These are phyloP conservation scores for Rambutsinella grinnellia DNA, from an alignment of 2,888 invertebrate species.

Conservation along the genomic window DNA sequence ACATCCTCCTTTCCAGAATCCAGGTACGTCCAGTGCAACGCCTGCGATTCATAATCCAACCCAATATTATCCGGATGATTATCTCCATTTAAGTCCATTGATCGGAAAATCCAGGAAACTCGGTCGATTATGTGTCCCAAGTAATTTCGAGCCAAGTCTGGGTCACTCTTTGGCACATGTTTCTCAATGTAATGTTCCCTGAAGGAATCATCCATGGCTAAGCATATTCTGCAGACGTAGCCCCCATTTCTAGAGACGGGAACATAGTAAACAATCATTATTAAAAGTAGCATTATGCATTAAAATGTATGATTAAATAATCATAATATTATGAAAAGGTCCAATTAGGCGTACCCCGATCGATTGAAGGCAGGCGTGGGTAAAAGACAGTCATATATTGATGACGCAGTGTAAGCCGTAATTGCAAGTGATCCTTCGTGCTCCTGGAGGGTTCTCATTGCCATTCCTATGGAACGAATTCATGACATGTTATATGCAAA, in stretches of 20 bases:
- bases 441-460: constrained; percentile 56
- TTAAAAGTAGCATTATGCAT: neutral
- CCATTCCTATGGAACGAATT: constrained; percentile 31
- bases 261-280: neutral
- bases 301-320: neutral
- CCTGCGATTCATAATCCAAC: constrained; percentile 54
- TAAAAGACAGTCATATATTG: constrained; percentile 59
- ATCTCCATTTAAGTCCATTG: constrained; percentile 59
- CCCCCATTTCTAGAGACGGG: constrained; percentile 55
- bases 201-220: constrained; percentile 55
- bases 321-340: neutral
- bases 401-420: constrained; percentile 48
- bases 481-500: too few species aligned
- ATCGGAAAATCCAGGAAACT: constrained; percentile 64
- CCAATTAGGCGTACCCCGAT: constrained; percentile 29
- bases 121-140: constrained; percentile 57
- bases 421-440: constrained; percentile 62
- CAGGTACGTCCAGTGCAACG: constrained; percentile 34
- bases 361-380: constrained; percentile 60
- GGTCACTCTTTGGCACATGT: neutral
- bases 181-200: constrained; percentile 23
- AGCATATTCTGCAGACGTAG: constrained; percentile 63
- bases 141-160: constrained; percentile 10
- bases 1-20: constrained; percentile 35
- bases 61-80: constrained; percentile 60